These are phyloP conservation scores for Dasypolia templi DNA, from an alignment of 2,888 invertebrate genomes.

Conservation along the genomic window DNA sequence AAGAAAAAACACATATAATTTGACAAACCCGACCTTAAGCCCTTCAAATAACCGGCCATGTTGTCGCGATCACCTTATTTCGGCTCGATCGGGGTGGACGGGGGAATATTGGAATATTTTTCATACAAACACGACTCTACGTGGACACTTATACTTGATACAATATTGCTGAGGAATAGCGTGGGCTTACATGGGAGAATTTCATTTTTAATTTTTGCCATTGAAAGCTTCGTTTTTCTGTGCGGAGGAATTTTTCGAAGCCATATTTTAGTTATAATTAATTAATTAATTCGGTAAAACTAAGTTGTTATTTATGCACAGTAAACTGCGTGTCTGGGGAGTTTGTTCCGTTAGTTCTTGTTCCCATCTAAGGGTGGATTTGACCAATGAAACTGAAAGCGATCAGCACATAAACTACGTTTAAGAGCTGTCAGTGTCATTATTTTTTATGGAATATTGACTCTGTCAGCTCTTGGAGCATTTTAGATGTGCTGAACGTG, in stretches of 20 bases:
- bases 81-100: constrained; percentile 66
- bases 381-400: too few species aligned
- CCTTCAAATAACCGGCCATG: constrained; percentile 75
- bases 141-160: constrained; percentile 89
- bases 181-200: constrained; percentile 78
- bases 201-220: background rate
- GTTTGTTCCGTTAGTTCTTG: background rate
- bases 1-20: constrained; percentile 61
- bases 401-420: too few species aligned
- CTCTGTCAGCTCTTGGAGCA: too few species aligned
- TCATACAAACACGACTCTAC: constrained; percentile 90
- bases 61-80: constrained; percentile 84
- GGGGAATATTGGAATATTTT: constrained; percentile 90
- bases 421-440: too few species aligned
- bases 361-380: too few species aligned
- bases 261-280: too few species aligned
- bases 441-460: too few species aligned
- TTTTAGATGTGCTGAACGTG: too few species aligned
- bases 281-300: too few species aligned
- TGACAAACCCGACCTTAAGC: constrained; percentile 65
- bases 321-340: background rate
- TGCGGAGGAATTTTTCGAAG: too few species aligned
- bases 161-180: constrained; percentile 83
- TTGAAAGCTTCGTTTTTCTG: background rate
- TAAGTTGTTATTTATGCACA: too few species aligned